Evolutionary conservation across 2,888 invertebrate genomes (phyloP), one percentile per base, ranked within the genome.

Genomic region (Cheilosia urbana): DNA sequence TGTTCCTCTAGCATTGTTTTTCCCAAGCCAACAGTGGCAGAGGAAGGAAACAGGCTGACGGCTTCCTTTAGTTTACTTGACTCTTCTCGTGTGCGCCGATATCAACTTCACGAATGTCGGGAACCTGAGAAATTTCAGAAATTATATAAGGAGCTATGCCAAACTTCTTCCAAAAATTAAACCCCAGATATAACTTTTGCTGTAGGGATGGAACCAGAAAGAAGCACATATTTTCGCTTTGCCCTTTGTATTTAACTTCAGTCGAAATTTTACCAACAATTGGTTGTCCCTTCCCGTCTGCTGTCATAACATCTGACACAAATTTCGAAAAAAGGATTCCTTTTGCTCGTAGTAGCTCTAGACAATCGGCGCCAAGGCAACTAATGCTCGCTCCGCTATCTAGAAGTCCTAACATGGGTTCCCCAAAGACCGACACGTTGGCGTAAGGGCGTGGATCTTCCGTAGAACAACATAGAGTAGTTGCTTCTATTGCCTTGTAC

Each of bases 11-110:
- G 42, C n/a, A 9, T 24, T 6, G 45, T 30, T 11, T 58, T 62
- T 2, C 75, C 75, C 34, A 81, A 42, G 42, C 76, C 81, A 9
- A 55, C 40, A 5, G 57, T 57, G 17, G 62, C 30, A 40, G 21
- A 81, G 11, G 65, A 71, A 7, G 81, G 60, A 40, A 58, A 58
- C 5, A 40, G 4, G 13, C 19, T 13, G 5, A 58, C 13, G 21
- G 21, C 11, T 37, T 58, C 58, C 19, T 19, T 15, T 3, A 58
- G 21, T 19, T 11, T 13, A 5, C 19, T 58, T 9, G 37, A 40
- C 15, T 40, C 37, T 4, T 5, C 15, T n/a, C 37, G 19, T 40
- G 37, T 15, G 34, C 37, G 15, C 19, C 37, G 1, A 7, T 2
- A 11, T 37, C 19, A 4, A 2, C 7, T 7, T 17, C 30, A n/a